A percentile compares a stretch with the other conserved stretches of the same genome.
These are phyloP conservation scores for Oedothorax gibbosus DNA, from an alignment of 1,140 invertebrate species.

Conservation along the genomic window DNA sequence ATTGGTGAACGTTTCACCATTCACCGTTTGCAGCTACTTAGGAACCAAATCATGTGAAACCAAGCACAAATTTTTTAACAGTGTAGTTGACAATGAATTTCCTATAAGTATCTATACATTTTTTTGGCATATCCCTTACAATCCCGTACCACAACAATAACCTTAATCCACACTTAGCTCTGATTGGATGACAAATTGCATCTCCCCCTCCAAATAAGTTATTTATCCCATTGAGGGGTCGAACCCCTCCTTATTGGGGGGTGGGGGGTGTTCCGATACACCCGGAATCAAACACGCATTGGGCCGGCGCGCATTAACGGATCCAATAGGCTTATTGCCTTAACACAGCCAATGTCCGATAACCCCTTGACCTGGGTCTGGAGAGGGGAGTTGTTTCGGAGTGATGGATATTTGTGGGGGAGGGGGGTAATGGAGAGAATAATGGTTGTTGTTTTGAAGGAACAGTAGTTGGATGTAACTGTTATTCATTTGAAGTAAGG, in stretches of 20 bases:
- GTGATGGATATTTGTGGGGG: constrained; percentile 31
- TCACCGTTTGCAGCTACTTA: too few species aligned
- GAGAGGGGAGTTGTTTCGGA: constrained; percentile 22
- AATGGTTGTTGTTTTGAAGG: too few species aligned
- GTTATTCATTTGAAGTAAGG: too few species aligned
- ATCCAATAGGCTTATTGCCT: constrained; percentile 50
- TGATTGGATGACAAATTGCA: not conserved
- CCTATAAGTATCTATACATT: too few species aligned
- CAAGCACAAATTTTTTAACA: too few species aligned
- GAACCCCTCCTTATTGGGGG: not conserved
- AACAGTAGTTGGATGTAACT: too few species aligned
- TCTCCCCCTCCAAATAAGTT: constrained; percentile 18
- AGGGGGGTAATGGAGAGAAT: constrained; percentile 24
- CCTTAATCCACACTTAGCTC: not conserved
- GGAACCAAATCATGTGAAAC: too few species aligned
- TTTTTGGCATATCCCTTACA: too few species aligned
- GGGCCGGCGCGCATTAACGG: constrained; percentile 35
- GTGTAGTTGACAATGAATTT: too few species aligned
- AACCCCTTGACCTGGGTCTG: constrained; percentile 36
- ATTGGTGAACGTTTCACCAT: too few species aligned
- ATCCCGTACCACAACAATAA: not conserved
- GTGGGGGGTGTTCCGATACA: not conserved
- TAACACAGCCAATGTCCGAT: constrained; percentile 32
- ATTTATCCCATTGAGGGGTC: constrained; percentile 6
- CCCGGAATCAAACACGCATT: constrained; percentile 47